A percentile compares a stretch with the other conserved stretches of the same genome.
phyloP scores from a whole-genome alignment of 2,113 vertebrate genomes.

The Lanius collurio region DNA sequence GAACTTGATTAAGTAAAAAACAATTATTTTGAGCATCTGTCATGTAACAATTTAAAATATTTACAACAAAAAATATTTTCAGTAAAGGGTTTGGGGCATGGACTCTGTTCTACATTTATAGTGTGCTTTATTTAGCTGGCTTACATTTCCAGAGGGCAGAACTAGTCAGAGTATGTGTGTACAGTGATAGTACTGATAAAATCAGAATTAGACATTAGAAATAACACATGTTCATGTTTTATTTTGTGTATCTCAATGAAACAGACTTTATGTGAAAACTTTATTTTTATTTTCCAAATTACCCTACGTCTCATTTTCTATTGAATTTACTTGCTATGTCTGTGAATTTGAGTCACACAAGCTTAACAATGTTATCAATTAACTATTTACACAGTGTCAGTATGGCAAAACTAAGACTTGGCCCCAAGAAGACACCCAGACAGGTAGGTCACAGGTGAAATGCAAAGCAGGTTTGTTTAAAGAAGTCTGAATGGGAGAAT shows the following conservation, averaged over 20 bases:
- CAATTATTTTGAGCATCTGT: not conserved
- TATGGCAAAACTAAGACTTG: not conserved
- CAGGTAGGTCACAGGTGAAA: slow-evolving; percentile 29
- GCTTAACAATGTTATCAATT: not conserved
- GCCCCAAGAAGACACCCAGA: not conserved
- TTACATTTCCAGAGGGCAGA: not conserved
- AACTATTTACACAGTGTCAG: not conserved
- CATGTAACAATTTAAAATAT: not conserved
- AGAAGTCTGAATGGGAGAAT: not conserved
- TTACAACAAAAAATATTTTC: not conserved
- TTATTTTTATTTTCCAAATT: not conserved
- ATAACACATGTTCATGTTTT: not conserved
- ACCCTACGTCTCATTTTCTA: not conserved
- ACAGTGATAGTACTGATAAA: not conserved
- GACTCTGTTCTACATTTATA: not conserved
- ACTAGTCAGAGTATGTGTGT: not conserved
- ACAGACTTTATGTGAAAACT: not conserved
- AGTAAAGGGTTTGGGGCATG: not conserved
- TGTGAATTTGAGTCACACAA: not conserved
- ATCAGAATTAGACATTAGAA: not conserved
- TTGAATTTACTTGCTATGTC: not conserved
- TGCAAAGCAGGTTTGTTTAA: slow-evolving; percentile 19
- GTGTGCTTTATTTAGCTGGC: not conserved
- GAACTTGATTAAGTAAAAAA: slow-evolving; percentile 3
- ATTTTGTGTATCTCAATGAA: not conserved